A percentile compares a stretch with the other conserved stretches of the same genome.
These are phyloP conservation scores for Elysia crispata DNA, from an alignment of 2,888 invertebrate genomes.

Conservation along the genomic window DNA sequence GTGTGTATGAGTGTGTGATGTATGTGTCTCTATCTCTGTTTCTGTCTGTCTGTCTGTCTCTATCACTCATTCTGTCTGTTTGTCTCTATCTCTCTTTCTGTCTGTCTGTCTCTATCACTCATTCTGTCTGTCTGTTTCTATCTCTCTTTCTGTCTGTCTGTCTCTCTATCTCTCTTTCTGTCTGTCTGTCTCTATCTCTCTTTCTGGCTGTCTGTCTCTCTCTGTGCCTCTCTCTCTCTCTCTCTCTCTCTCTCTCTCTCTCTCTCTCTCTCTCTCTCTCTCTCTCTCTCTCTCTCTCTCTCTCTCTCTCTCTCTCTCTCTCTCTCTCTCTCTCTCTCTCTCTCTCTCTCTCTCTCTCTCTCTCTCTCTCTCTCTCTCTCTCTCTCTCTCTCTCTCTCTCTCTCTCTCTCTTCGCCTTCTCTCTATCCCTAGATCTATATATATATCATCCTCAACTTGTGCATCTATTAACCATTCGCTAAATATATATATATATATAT, in stretches of 20 bases:
- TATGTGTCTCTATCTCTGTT: background rate
- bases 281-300: background rate
- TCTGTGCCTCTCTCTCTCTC: background rate
- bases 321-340: slow-evolving; percentile 14
- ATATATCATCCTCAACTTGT: too few relatives aligned
- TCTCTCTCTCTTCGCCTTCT: slow-evolving; percentile 1
- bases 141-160: too few relatives aligned
- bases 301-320: background rate
- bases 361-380: background rate
- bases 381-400: slow-evolving; percentile 15
- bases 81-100: too few relatives aligned
- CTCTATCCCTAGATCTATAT: background rate
- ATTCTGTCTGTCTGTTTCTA: too few relatives aligned
- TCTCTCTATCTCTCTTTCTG: too few relatives aligned
- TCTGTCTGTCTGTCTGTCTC: too few relatives aligned
- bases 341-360: background rate
- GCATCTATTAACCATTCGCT: too few relatives aligned
- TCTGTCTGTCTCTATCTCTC: too few relatives aligned
- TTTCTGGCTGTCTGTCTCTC: too few relatives aligned
- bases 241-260: slow-evolving; percentile 5
- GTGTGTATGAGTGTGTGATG: background rate
- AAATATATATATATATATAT: too few relatives aligned
- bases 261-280: slow-evolving; percentile 13
- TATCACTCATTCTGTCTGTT: too few relatives aligned
- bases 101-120: too few relatives aligned